These are phyloP conservation scores for Salvator merianae DNA, from an alignment of 2,113 vertebrate species.

Conservation along the genomic window DNA sequence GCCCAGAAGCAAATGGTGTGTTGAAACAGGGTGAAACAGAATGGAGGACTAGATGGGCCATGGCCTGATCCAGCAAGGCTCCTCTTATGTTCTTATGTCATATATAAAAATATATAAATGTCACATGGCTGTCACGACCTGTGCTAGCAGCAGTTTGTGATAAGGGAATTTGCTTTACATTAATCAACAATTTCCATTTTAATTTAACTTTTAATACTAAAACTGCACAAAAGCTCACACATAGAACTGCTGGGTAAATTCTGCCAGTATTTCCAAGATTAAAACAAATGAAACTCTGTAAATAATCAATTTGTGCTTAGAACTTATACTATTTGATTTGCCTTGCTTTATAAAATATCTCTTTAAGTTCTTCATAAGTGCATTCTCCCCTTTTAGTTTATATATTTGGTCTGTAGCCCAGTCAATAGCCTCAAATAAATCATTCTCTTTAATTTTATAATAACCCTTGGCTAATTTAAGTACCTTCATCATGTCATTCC, in stretches of 20 bases:
- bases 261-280: not conserved
- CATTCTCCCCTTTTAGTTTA: not conserved
- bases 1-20: too few species aligned
- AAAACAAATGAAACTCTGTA: not conserved
- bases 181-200: not conserved
- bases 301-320: not conserved
- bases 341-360: not conserved
- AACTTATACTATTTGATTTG: not conserved
- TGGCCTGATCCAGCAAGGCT: too few species aligned
- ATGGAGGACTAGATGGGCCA: too few species aligned
- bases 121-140: not conserved
- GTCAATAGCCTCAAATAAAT: not conserved
- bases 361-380: conserved; percentile 7
- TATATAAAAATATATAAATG: too few species aligned
- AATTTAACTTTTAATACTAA: not conserved
- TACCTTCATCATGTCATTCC: conserved; percentile 17
- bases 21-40: too few species aligned
- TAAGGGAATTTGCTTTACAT: not conserved
- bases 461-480: conserved; percentile 21
- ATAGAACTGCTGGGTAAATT: not conserved
- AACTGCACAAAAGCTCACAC: not conserved
- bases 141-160: not conserved
- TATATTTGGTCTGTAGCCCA: not conserved
- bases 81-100: too few species aligned
- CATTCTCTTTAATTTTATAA: conserved; percentile 24